These are phyloP conservation scores for Pachypanchax playfairii DNA, from an alignment of 2,113 vertebrate genomes.

Conservation along the genomic window DNA sequence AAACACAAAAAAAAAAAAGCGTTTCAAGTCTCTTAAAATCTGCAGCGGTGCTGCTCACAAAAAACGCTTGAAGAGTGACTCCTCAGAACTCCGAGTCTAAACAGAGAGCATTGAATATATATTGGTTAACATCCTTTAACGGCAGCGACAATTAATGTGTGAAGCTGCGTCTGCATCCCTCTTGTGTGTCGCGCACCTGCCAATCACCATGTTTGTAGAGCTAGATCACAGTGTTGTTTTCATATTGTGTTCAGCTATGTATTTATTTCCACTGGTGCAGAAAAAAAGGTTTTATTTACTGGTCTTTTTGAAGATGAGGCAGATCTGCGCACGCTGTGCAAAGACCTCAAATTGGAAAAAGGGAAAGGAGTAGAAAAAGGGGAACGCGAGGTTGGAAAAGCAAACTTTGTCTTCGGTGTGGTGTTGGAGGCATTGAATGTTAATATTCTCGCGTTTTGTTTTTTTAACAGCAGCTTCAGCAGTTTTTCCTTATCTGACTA, in stretches of 20 bases:
- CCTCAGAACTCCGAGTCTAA: conserved; percentile 78
- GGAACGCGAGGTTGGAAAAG: conserved; percentile 31
- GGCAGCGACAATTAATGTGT: conserved; percentile 74
- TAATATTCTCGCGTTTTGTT: conserved; percentile 18
- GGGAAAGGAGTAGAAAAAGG: conserved; percentile 10
- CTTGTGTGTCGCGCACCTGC: conserved; percentile 71
- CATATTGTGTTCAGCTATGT: conserved; percentile 67
- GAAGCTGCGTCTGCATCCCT: conserved; percentile 60
- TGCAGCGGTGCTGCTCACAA: conserved; percentile 53
- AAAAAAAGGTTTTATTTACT: conserved; percentile 63
- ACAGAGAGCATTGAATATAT: conserved; percentile 80
- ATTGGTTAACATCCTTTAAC: conserved; percentile 80
- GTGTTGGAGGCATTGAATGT: conserved; percentile 18
- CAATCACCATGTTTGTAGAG: conserved; percentile 74
- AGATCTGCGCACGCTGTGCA: conserved; percentile 54
- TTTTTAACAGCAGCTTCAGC: conserved; percentile 12
- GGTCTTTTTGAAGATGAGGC: conserved; percentile 68
- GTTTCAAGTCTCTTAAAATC: conserved; percentile 78
- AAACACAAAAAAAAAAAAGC: no score
- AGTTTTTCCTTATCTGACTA: conserved; percentile 12
- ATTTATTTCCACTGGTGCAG: conserved; percentile 66
- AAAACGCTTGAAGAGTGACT: conserved; percentile 72
- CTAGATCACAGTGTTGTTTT: conserved; percentile 70
- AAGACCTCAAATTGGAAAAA: conserved; percentile 71
- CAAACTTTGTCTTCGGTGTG: conserved; percentile 30